Conservation (phyloP, 2,888 invertebrate species). For the Nomada lathburiana region DNA sequence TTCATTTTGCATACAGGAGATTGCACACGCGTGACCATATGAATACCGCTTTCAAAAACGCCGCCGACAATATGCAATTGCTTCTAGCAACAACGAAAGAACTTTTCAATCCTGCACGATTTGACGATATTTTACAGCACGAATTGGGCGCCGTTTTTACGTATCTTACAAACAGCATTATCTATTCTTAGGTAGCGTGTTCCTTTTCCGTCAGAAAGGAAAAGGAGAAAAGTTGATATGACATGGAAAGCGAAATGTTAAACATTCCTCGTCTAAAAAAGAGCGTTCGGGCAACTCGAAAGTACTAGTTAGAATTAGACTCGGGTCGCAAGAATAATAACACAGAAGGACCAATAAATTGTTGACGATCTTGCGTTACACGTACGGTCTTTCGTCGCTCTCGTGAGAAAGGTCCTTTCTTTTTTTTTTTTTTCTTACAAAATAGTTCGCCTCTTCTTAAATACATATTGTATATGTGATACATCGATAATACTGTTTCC, state of each 20-base stretch:
- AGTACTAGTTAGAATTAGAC: conserved; percentile 23
- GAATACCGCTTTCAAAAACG: not conserved
- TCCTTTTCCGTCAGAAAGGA: not conserved
- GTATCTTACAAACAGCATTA: not conserved
- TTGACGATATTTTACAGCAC: too few species aligned
- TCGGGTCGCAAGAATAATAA: conserved; percentile 2
- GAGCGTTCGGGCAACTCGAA: not conserved
- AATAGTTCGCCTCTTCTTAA: conserved; percentile 47
- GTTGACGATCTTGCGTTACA: not conserved
- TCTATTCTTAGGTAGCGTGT: not conserved
- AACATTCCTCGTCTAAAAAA: conserved; percentile 32
- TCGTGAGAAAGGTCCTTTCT: not conserved
- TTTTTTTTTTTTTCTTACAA: conserved; percentile 11
- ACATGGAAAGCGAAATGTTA: not conserved
- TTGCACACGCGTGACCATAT: not conserved
- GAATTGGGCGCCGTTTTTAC: not conserved
- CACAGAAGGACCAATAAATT: conserved; percentile 8
- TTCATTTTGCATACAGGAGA: not conserved
- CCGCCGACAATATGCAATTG: not conserved
- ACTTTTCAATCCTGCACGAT: not conserved
- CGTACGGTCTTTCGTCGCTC: not conserved
- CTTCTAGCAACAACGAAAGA: not conserved
- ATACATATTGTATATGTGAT: conserved; percentile 53
- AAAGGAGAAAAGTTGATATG: not conserved
- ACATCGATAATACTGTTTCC: conserved; percentile 60